Evolutionary conservation across 2,888 invertebrate species (phyloP).

Genomic region (Tipula vernalis): DNA sequence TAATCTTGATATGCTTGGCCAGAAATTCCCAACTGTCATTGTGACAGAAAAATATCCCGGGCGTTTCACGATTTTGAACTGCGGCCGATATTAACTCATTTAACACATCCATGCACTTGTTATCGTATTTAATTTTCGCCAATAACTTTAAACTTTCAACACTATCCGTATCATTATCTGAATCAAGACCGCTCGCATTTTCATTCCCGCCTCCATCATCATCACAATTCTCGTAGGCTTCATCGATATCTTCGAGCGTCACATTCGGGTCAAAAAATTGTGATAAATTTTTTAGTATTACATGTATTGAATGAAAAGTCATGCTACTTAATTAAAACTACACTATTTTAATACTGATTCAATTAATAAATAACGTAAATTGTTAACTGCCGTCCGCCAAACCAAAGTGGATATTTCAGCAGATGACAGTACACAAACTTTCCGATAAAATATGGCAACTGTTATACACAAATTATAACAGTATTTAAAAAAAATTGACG

Average conservation of each 20-base stretch:
- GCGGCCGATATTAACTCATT: not conserved
- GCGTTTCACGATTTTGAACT: not conserved
- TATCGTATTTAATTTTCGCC: not conserved
- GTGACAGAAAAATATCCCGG: slow-evolving; percentile 4
- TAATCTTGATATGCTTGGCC: not conserved
- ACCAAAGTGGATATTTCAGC: not conserved
- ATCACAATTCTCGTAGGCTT: not conserved
- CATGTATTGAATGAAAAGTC: not conserved
- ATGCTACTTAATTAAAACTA: not conserved
- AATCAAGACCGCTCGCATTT: not conserved
- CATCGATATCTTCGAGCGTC: not conserved
- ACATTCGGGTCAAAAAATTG: not conserved
- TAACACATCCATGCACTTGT: not conserved
- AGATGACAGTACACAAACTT: not conserved
- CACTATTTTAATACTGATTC: not conserved
- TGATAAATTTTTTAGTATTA: not conserved
- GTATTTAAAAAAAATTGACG: not conserved
- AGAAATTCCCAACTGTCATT: slow-evolving; percentile 6
- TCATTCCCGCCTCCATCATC: not conserved
- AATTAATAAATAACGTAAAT: not conserved
- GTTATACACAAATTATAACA: not conserved
- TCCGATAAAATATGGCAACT: not conserved
- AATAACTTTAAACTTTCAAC: not conserved
- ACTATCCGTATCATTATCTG: not conserved
- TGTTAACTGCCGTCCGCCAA: not conserved